Conservation (phyloP, 2,888 invertebrate species). For the Tigriopus californicus region DNA sequence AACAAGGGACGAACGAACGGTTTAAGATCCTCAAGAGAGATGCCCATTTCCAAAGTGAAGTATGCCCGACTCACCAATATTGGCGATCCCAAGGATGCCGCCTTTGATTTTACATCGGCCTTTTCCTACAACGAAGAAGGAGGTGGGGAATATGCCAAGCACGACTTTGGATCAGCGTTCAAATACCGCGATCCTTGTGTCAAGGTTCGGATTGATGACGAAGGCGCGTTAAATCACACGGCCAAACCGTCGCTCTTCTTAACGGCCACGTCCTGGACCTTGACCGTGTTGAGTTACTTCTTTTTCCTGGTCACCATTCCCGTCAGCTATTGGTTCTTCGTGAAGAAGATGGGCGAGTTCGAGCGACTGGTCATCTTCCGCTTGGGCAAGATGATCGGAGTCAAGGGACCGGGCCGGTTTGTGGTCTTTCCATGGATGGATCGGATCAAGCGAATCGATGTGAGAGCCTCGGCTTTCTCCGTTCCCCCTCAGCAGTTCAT, state of each 20-base stretch:
- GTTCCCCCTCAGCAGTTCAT: constrained; percentile 15
- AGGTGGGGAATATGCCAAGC: no score
- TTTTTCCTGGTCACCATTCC: constrained; percentile 9
- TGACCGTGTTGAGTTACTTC: constrained; percentile 3
- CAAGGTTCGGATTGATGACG: no score
- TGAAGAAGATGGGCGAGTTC: constrained; percentile 12
- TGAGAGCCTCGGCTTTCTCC: constrained; percentile 14
- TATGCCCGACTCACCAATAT: neutral
- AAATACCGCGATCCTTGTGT: no score
- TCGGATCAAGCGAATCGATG: constrained; percentile 8
- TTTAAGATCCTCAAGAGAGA: no score
- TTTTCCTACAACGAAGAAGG: neutral
- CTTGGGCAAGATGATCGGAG: constrained; percentile 15
- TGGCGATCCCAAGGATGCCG: neutral
- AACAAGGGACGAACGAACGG: no score
- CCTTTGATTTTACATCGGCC: neutral
- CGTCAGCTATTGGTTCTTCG: constrained; percentile 8
- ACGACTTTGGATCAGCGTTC: no score
- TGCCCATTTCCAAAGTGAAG: neutral
- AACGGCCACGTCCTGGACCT: neutral
- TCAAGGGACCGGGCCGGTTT: constrained; percentile 13
- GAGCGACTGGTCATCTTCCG: constrained; percentile 14
- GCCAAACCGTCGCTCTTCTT: neutral
- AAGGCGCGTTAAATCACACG: neutral
- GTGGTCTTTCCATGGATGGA: constrained; percentile 15